Evolutionary conservation across 92 coral and sea anemone genomes (phyloP).

Genomic region (Zoanthus sansibaricus): DNA sequence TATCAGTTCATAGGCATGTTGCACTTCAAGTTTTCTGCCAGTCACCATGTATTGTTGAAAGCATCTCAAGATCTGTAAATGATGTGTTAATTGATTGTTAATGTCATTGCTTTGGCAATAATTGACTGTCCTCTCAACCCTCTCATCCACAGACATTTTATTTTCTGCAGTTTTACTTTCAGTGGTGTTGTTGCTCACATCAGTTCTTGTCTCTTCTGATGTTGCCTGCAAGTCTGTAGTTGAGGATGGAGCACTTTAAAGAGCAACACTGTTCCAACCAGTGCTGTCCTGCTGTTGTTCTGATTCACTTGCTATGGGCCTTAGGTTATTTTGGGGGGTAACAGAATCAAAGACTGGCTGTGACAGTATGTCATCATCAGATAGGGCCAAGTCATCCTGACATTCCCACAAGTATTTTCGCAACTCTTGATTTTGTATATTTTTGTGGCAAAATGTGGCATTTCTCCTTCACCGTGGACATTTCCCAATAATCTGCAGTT

Average conservation of each 20-base stretch:
- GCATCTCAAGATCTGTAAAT: too few species aligned
- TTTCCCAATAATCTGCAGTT: too few species aligned
- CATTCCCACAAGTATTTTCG: constrained; percentile 62
- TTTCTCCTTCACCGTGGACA: constrained; percentile 44
- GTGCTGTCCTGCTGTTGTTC: not conserved
- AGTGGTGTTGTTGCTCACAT: too few species aligned
- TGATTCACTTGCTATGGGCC: not conserved
- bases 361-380: not conserved
- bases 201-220: not conserved
- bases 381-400: constrained; percentile 27
- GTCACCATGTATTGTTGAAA: too few species aligned
- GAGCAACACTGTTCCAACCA: not conserved
- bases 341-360: not conserved
- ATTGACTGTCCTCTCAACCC: too few species aligned
- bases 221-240: not conserved
- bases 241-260: not conserved
- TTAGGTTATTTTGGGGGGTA: not conserved
- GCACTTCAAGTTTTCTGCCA: too few species aligned
- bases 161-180: too few species aligned
- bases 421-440: constrained; percentile 42
- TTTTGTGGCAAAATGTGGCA: constrained; percentile 49
- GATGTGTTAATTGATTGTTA: too few species aligned
- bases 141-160: too few species aligned
- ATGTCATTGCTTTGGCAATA: too few species aligned
- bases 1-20: too few species aligned